Evolutionary conservation across 1,140 invertebrate genomes (phyloP), one percentile per base, ranked within the genome.

Genomic region (Cydia amplana): DNA sequence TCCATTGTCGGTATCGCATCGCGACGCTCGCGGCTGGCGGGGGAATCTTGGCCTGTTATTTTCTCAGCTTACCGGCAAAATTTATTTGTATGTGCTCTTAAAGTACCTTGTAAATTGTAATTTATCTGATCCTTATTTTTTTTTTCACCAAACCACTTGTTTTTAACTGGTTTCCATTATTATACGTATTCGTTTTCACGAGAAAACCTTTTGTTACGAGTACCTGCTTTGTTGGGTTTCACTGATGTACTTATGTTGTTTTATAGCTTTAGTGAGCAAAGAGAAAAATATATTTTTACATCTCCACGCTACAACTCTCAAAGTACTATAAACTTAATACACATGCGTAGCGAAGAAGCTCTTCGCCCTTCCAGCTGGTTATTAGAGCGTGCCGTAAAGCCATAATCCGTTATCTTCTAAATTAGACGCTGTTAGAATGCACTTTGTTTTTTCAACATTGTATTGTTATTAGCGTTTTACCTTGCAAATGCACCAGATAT

Each of bases 401-500:
- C 28, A 70, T 70, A 70, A 36, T 40, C 32, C 32, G 12, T 36
- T 70, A 70, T 70, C 65, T 70, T 18, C 6, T 18, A 67, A 70
- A 70, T 70, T 70, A 43, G n/a, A 40, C 65, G 65, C 32, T 23
- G 65, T 70, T 20, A 70, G 36, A 70, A 36, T 70, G 20, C 55
- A 60, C 55, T 60, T 60, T 12, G 20, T 51, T n/a, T 20, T 10
- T 55, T 18, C 18, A 55, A 55, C n/a, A 55, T 18, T 46, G 43
- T 6, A 55, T 51, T 60, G 18, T 60, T 60, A 20, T 60, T 60
- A 7, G 49, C 18, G 6, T 9, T 18, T 60, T 51, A 18, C 0
- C n/a, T 18, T 51, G 55, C 20, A 60, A 60, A 60, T 60, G 20
- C 55, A 60, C 55, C n/a, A n/a, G 0, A 51, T 51, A 51, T 18